Evolutionary conservation across 2,797 vertebrate genomes (phyloP).

Genomic region (Sebastes itinus): DNA sequence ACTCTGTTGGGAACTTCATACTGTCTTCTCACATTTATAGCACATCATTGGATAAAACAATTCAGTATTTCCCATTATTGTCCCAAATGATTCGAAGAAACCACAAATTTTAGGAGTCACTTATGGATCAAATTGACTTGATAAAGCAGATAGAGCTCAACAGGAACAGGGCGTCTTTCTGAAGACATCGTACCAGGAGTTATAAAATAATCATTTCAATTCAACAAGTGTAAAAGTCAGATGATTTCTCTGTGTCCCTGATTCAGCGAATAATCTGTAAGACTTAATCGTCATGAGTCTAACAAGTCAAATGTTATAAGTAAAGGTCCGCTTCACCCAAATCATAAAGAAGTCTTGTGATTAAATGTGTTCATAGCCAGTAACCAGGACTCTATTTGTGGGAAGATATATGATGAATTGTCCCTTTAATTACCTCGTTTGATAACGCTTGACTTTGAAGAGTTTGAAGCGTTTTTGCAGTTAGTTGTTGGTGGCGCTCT

Average conservation of each 20-base stretch:
- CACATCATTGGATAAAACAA: not conserved
- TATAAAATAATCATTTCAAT: too few species aligned
- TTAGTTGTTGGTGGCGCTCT: conserved; percentile 3
- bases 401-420: not conserved
- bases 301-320: not conserved
- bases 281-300: not conserved
- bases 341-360: not conserved
- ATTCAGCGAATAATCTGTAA: too few species aligned
- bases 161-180: too few species aligned
- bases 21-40: not conserved
- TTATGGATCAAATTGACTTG: not conserved
- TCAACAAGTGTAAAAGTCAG: not conserved
- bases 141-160: not conserved
- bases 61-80: not conserved
- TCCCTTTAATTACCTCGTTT: not conserved
- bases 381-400: not conserved
- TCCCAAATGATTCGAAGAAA: not conserved
- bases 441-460: conserved; percentile 2
- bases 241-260: not conserved
- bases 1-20: not conserved
- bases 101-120: not conserved
- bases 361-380: not conserved
- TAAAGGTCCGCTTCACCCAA: not conserved
- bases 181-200: too few species aligned
- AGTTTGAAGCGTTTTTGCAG: not conserved